Conservation (phyloP, 2,888 invertebrate genomes). For the Alloplasta piceator region DNA sequence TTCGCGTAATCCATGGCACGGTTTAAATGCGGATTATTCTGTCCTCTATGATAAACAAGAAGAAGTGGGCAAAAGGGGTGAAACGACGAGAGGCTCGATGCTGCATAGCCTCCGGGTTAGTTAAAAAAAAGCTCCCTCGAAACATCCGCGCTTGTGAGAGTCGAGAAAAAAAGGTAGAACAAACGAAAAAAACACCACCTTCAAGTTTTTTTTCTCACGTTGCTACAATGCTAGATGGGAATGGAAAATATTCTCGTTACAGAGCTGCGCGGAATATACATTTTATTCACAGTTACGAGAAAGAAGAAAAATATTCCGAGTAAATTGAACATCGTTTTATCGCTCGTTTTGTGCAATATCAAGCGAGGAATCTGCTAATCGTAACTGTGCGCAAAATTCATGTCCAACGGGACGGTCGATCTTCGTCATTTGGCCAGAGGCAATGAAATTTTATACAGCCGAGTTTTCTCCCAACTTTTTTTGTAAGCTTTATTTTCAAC, state of each 20-base stretch:
- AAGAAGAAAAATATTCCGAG: neutral
- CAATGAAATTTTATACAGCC: neutral
- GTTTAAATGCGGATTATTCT: constrained; percentile 63
- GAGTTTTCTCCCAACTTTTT: neutral
- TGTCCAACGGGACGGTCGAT: neutral
- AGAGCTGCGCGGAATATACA: neutral
- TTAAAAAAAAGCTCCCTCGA: constrained; percentile 39
- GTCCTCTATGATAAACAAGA: constrained; percentile 62
- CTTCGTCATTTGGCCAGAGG: neutral
- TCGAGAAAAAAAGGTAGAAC: constrained; percentile 19
- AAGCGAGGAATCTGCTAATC: neutral
- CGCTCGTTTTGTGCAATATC: neutral
- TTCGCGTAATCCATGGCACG: constrained; percentile 66
- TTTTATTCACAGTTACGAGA: neutral
- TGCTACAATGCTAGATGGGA: neutral
- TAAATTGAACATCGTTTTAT: neutral
- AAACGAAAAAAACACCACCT: constrained; percentile 8
- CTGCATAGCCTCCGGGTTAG: constrained; percentile 36
- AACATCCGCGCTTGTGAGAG: constrained; percentile 38
- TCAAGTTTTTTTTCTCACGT: neutral
- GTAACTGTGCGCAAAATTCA: neutral
- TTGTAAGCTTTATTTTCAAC: neutral
- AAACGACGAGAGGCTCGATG: constrained; percentile 33
- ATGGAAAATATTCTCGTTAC: constrained; percentile 19
- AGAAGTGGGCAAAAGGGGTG: constrained; percentile 26